Evolutionary conservation across 2,113 vertebrate species (phyloP).

Genomic region (Rhombomys opimus): DNA sequence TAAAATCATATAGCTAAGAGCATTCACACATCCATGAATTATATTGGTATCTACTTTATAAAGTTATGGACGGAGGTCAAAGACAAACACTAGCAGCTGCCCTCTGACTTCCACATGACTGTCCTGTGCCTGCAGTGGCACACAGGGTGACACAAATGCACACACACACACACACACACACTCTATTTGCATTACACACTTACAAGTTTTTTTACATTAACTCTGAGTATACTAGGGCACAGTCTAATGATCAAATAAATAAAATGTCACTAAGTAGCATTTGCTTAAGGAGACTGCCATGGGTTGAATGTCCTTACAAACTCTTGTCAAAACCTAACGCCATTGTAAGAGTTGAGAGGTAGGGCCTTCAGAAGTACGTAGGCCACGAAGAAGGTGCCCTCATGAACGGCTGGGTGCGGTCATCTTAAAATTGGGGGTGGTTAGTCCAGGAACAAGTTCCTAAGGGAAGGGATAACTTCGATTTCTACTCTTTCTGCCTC

Average conservation of each 20-base stretch:
- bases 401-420: not conserved
- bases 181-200: not conserved
- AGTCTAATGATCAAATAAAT: not conserved
- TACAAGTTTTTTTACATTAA: not conserved
- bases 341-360: not conserved
- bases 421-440: not conserved
- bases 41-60: not conserved
- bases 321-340: not conserved
- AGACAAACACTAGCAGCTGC: not conserved
- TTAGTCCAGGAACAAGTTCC: not conserved
- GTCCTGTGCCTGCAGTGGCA: not conserved
- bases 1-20: not conserved
- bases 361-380: not conserved
- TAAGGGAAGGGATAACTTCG: not conserved
- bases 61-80: not conserved
- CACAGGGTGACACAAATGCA: not conserved
- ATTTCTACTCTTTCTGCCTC: not conserved
- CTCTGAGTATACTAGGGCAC: not conserved
- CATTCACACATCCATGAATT: not conserved
- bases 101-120: not conserved
- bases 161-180: not conserved
- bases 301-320: not conserved
- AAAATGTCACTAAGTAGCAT: not conserved
- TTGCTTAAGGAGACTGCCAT: not conserved
- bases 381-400: not conserved